Percentiles rank a stretch among this genome's conserved stretches.
These are phyloP conservation scores for Pelosia muscerda DNA, from an alignment of 2,888 invertebrate genomes.

Conservation along the genomic window DNA sequence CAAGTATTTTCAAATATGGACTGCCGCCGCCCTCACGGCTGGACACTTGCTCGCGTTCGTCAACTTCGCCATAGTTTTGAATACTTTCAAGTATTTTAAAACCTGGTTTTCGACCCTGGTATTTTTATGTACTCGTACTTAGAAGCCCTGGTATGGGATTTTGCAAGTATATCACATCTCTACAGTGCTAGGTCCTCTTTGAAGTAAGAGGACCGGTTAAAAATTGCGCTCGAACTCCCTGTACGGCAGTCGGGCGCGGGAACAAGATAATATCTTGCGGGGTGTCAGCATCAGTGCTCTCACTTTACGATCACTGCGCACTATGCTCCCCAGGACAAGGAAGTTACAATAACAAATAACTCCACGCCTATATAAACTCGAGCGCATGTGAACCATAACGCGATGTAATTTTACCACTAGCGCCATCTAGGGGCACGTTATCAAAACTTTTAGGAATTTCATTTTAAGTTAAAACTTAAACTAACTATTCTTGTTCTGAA, in stretches of 20 bases:
- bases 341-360: conserved; percentile 73
- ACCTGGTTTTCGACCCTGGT: too few species aligned
- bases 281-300: conserved; percentile 95
- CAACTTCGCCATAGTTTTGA: too few species aligned
- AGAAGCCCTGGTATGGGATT: too few species aligned
- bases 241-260: conserved; percentile 87
- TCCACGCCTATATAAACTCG: conserved; percentile 20
- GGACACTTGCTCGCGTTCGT: too few species aligned
- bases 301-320: conserved; percentile 95
- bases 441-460: not conserved
- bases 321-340: conserved; percentile 96
- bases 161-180: too few species aligned
- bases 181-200: conserved; percentile 74
- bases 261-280: conserved; percentile 77
- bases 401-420: conserved; percentile 56
- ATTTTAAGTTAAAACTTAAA: too few species aligned
- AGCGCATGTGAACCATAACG: conserved; percentile 56
- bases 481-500: too few species aligned
- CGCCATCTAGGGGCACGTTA: conserved; percentile 69
- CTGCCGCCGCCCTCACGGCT: too few species aligned
- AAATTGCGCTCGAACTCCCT: conserved; percentile 91
- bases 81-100: too few species aligned
- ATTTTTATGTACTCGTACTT: too few species aligned
- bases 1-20: too few species aligned
- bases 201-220: conserved; percentile 91